Base-by-base conservation (phyloP, 2,797 vertebrate genomes). In the Hirundo rustica region DNA sequence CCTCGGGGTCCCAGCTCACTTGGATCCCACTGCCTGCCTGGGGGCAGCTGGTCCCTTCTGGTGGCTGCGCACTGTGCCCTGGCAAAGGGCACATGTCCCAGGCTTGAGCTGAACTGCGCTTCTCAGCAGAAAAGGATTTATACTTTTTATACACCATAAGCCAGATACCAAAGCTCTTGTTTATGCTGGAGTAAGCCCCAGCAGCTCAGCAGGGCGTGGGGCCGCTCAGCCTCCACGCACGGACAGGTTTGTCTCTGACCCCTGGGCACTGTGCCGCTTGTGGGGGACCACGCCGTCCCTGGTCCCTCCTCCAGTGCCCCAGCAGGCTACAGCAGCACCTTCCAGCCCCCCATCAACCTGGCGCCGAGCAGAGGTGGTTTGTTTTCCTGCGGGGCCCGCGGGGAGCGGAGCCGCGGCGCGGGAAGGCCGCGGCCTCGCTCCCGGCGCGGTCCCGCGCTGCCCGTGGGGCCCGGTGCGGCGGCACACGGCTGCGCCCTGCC, bases 221-320 rank as follows among this genome's bases (percentile, higher is more conserved):
- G 14, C 42, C 0, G 1, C 30, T 76, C 6, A 2, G 9, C 66
- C 51, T 73, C 51, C 23, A 8, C 0, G 1, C 30, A 13, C 0
- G 1, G n/a, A 61, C 9, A 47, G 25, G 34, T 92, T 84, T 81
- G 45, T 21, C n/a, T 80, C 22, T 1, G 0, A 19, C 6, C 23
- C 5, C 18, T 26, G 34, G 22, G 27, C 45, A 44, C 9, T 13
- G 53, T 4, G 7, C 66, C 44, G 23, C 38, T 5, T 6, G 1
- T 6, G 25, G 34, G 58, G 38, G 25, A 62, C 16, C 25, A 25
- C 7, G 0, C 20, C 48, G 53, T 7, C 27, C 10, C n/a, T 20
- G 6, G 26, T 81, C 11, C 38, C 19, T 71, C 13, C 27, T 78
- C 25, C 45, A 21, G 36, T 3, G 32, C 10, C 11, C 36, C 36